These are phyloP conservation scores for Chydorus sphaericus DNA, from an alignment of 2,888 invertebrate genomes.

Conservation along the genomic window DNA sequence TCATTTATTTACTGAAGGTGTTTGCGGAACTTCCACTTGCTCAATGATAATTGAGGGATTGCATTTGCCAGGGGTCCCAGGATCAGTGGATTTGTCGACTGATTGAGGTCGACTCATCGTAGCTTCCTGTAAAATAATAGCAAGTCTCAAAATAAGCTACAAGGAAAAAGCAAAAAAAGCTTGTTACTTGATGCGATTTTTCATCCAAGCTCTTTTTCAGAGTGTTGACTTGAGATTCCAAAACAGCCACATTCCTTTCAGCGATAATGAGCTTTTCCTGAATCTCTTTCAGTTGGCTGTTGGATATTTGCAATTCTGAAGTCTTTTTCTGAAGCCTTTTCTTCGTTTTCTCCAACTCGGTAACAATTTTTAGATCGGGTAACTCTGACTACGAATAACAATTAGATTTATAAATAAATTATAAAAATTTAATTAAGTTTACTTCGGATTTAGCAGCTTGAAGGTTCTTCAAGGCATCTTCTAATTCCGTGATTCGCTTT, in stretches of 20 bases:
- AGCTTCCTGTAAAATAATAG: no score
- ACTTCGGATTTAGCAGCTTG: not conserved
- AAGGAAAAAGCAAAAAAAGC: not conserved
- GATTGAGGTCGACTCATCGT: no score
- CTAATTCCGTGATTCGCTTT: not conserved
- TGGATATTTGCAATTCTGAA: not conserved
- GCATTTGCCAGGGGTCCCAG: no score
- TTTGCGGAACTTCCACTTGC: no score
- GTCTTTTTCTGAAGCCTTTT: not conserved
- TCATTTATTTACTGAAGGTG: no score
- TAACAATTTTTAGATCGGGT: not conserved
- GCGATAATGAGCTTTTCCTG: not conserved
- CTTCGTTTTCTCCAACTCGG: not conserved
- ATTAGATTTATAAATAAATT: not conserved
- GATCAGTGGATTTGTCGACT: no score
- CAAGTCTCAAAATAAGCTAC: no score
- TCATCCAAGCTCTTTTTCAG: not conserved
- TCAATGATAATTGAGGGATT: no score
- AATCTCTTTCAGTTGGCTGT: not conserved
- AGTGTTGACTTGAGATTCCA: not conserved
- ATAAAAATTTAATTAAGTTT: not conserved
- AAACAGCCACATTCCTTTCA: not conserved
- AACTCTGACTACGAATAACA: not conserved
- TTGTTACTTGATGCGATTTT: not conserved
- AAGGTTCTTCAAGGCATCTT: not conserved